Conservation (phyloP, 2,888 invertebrate species). For the Chydorus sphaericus region DNA sequence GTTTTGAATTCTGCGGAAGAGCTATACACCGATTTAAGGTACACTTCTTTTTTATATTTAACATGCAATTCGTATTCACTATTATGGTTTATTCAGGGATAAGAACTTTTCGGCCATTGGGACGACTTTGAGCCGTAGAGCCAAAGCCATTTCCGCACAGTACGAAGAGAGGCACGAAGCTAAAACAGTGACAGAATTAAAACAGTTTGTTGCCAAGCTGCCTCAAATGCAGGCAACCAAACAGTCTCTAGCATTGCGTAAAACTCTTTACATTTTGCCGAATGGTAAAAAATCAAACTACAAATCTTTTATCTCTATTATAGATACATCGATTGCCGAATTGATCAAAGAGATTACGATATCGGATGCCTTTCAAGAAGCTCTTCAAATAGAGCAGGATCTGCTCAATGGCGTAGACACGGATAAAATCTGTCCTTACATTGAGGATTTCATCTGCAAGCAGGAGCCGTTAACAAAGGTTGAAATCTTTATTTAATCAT, state of each 20-base stretch:
- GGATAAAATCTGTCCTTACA: conserved; percentile 71
- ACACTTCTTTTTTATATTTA: background rate
- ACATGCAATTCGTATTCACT: background rate
- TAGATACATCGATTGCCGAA: conserved; percentile 85
- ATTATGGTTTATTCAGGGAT: conserved; percentile 43
- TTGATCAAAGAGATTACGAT: conserved; percentile 75
- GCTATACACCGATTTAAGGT: conserved; percentile 63
- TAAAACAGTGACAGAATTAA: conserved; percentile 87
- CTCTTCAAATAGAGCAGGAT: conserved; percentile 74
- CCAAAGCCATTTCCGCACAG: conserved; percentile 69
- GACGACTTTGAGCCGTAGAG: conserved; percentile 66
- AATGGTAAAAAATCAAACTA: background rate
- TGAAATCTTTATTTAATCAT: conserved; percentile 13
- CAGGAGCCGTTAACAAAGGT: conserved; percentile 62
- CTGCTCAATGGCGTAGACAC: conserved; percentile 81
- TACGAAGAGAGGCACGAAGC: conserved; percentile 70
- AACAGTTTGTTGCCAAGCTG: conserved; percentile 75
- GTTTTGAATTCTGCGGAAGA: conserved; percentile 80
- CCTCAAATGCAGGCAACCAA: conserved; percentile 77
- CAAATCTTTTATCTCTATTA: conserved; percentile 20
- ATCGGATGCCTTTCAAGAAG: conserved; percentile 58
- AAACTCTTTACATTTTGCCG: conserved; percentile 20
- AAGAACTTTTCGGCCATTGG: conserved; percentile 87
- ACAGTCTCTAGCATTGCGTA: conserved; percentile 57
- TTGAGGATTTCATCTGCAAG: conserved; percentile 83